Evolutionary conservation across 2,888 invertebrate species (phyloP).

Genomic region (Limnephilus auricula): DNA sequence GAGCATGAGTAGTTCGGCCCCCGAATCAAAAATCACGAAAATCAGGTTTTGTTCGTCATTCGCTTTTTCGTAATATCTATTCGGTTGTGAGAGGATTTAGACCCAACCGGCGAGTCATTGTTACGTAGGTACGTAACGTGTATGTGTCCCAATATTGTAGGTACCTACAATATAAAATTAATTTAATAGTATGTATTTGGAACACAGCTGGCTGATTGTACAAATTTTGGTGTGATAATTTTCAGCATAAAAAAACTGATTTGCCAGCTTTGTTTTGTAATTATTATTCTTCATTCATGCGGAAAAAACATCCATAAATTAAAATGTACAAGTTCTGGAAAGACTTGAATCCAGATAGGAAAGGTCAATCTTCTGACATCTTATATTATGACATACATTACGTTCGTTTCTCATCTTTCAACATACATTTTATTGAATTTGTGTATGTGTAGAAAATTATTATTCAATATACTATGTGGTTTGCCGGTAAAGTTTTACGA

Average conservation of each 20-base stretch:
- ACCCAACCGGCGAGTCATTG: not conserved
- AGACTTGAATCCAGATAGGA: not conserved
- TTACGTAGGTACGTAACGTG: no score
- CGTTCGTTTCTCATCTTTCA: not conserved
- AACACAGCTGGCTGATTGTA: not conserved
- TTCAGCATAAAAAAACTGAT: no score
- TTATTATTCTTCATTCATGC: no score
- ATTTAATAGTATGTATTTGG: not conserved
- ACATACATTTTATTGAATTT: no score
- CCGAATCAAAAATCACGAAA: conserved; percentile 24
- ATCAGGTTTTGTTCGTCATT: conserved; percentile 14
- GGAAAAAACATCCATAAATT: no score
- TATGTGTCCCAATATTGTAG: no score
- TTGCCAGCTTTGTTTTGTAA: no score
- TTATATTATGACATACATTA: not conserved
- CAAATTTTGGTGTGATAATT: no score
- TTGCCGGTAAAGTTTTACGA: not conserved
- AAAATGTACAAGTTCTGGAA: not conserved
- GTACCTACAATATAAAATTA: not conserved
- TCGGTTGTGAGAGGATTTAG: no score
- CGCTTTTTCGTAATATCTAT: not conserved
- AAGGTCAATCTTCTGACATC: not conserved
- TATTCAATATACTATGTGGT: not conserved
- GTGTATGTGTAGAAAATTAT: no score
- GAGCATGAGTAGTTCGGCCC: not conserved